These are phyloP conservation scores for Rhinogobius similis DNA, from an alignment of 2,113 vertebrate species.

Conservation along the genomic window DNA sequence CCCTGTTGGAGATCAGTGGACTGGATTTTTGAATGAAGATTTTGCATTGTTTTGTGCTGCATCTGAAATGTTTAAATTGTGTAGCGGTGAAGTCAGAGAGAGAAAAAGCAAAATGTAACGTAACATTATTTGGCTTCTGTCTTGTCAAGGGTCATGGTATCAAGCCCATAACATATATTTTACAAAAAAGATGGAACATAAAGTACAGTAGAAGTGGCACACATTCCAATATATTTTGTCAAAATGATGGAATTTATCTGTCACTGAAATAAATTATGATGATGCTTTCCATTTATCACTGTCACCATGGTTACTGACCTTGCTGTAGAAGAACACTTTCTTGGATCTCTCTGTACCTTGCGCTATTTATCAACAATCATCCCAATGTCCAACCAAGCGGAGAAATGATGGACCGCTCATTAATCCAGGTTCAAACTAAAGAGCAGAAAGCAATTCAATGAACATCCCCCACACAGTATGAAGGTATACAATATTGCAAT, in stretches of 20 bases:
- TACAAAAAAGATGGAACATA: neutral
- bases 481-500: neutral
- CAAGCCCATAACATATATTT: neutral
- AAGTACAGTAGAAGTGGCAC: neutral
- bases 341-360: neutral
- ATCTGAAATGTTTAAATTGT: neutral
- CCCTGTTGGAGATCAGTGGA: conserved; percentile 7
- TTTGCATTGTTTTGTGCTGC: neutral
- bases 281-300: conserved; percentile 1
- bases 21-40: conserved; percentile 1
- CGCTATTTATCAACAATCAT: neutral
- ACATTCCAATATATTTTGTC: neutral
- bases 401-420: neutral
- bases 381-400: neutral
- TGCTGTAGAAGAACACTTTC: neutral
- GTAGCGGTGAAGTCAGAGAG: neutral
- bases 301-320: conserved; percentile 2
- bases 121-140: neutral
- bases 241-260: conserved; percentile 7
- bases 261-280: conserved; percentile 9
- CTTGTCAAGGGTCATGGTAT: neutral
- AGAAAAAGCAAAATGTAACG: neutral
- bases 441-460: too few relatives aligned
- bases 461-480: neutral
- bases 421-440: neutral